Percentiles rank a stretch among this genome's conserved stretches.
These are phyloP conservation scores for Microctonus hyperodae DNA, from an alignment of 2,888 invertebrate species.

Conservation along the genomic window DNA sequence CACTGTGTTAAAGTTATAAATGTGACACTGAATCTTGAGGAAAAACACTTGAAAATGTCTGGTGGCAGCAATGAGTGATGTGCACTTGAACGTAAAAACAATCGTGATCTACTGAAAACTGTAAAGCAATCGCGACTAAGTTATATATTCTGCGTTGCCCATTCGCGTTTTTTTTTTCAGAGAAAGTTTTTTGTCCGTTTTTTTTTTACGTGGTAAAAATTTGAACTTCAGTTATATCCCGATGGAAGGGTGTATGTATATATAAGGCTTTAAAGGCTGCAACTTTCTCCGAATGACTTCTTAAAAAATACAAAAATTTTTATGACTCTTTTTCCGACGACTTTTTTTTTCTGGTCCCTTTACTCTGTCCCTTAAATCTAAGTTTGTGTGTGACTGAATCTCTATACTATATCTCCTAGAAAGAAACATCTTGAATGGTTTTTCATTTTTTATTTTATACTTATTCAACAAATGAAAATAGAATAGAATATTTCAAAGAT, in stretches of 20 bases:
- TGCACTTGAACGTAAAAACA: neutral
- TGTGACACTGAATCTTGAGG: neutral
- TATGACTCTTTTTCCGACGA: slow-evolving; percentile 44
- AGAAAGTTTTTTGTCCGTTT: slow-evolving; percentile 22
- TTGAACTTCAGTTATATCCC: slow-evolving; percentile 21
- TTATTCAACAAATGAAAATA: neutral
- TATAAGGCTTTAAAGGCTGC: slow-evolving; percentile 34
- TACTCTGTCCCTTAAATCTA: neutral
- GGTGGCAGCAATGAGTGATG: no score
- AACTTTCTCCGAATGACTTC: slow-evolving; percentile 40
- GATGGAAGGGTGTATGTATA: slow-evolving; percentile 34
- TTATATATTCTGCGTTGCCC: slow-evolving; percentile 34
- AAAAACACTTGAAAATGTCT: neutral
- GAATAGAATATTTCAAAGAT: neutral
- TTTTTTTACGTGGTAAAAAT: slow-evolving; percentile 25
- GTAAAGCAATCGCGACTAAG: slow-evolving; percentile 1
- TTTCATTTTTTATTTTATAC: neutral
- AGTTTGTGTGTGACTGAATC: neutral
- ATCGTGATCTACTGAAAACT: neutral
- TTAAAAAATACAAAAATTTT: slow-evolving; percentile 54
- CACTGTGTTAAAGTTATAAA: neutral
- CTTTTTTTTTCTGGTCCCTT: slow-evolving; percentile 23
- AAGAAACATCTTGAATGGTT: no score
- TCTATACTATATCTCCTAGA: neutral
- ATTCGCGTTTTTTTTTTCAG: slow-evolving; percentile 42